Evolutionary conservation across 2,113 vertebrate species (phyloP).

Genomic region (Psilopogon haemacephalus): DNA sequence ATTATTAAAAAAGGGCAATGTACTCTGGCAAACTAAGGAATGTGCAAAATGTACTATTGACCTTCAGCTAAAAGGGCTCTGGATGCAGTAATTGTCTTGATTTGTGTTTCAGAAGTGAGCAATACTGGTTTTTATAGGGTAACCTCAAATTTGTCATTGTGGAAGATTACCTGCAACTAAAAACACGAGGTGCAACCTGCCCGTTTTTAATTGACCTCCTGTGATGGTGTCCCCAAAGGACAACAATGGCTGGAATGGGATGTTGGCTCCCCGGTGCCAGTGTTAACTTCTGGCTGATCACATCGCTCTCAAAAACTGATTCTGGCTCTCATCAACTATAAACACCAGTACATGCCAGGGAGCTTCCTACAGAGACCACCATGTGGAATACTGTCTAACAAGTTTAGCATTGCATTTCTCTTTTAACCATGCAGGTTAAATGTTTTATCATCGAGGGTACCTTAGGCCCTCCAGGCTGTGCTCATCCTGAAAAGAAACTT

Average conservation of each 20-base stretch:
- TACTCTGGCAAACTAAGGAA: constrained; percentile 20
- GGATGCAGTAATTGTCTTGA: neutral
- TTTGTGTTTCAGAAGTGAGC: neutral
- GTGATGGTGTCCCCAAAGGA: neutral
- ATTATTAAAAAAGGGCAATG: neutral
- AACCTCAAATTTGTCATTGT: neutral
- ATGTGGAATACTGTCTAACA: neutral
- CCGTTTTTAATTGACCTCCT: neutral
- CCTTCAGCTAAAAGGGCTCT: neutral
- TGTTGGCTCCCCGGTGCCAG: neutral
- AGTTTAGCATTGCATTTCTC: neutral
- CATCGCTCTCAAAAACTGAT: neutral
- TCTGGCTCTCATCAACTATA: neutral
- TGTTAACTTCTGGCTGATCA: neutral
- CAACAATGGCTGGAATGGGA: neutral
- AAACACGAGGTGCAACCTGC: neutral
- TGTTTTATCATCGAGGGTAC: neutral
- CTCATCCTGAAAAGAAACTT: neutral
- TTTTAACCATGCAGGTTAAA: neutral
- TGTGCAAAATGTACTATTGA: neutral
- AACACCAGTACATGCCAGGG: neutral
- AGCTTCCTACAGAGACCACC: neutral
- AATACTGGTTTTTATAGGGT: neutral
- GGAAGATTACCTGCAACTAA: neutral
- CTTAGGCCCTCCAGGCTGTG: neutral